Evolutionary conservation across 2,113 vertebrate species (phyloP).

Genomic region (Indicator maculatus): DNA sequence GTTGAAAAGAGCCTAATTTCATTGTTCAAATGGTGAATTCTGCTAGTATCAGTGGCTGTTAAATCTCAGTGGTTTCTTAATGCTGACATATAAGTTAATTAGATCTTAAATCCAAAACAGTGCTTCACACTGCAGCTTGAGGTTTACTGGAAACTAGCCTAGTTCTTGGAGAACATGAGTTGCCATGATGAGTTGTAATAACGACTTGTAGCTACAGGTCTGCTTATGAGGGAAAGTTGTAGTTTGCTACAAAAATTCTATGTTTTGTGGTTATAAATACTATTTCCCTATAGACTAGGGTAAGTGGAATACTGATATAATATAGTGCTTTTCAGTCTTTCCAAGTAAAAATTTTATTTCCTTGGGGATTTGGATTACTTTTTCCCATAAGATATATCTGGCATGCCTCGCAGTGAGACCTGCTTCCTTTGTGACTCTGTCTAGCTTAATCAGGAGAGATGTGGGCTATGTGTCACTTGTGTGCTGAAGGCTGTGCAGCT

Average conservation of each 20-base stretch:
- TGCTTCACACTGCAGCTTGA: not conserved
- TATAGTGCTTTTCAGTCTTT: not conserved
- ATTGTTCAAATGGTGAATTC: not conserved
- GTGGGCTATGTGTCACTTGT: not conserved
- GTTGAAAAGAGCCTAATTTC: not conserved
- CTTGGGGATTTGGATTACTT: not conserved
- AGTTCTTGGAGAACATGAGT: not conserved
- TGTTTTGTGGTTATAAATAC: not conserved
- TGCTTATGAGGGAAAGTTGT: not conserved
- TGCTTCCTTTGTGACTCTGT: slow-evolving; percentile 18
- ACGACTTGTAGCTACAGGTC: not conserved
- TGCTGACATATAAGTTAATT: not conserved
- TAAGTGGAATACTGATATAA: not conserved
- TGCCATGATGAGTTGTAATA: not conserved
- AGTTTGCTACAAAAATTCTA: not conserved
- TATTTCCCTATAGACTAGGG: not conserved
- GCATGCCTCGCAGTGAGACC: not conserved
- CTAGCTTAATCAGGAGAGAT: not conserved
- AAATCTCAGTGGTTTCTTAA: not conserved
- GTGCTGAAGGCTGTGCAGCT: not conserved
- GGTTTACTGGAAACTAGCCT: not conserved
- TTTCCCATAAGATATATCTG: slow-evolving; percentile 6
- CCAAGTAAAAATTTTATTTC: not conserved
- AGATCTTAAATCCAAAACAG: not conserved
- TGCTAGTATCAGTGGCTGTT: not conserved